A percentile compares a stretch with the other conserved stretches of the same genome.
Evolutionary conservation across 2,797 vertebrate genomes (phyloP).

Genomic region (Micrastur ruficollis): DNA sequence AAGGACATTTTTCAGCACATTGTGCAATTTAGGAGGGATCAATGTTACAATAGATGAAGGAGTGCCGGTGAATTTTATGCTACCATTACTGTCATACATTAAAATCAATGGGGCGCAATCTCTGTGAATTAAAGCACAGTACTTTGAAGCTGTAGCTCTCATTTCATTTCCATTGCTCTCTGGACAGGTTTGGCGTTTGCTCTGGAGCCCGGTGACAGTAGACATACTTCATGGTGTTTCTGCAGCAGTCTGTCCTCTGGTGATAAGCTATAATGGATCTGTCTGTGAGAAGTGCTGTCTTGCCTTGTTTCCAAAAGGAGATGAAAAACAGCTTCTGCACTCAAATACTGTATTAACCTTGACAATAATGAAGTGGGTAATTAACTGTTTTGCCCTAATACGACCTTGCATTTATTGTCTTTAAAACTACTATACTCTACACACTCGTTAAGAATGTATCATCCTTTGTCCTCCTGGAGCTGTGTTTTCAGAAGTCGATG

Average conservation of each 20-base stretch:
- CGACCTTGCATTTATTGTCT: conserved; percentile 61
- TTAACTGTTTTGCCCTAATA: conserved; percentile 87
- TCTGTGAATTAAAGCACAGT: conserved; percentile 70
- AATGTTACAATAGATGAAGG: not conserved
- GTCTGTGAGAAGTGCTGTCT: conserved; percentile 76
- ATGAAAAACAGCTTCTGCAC: conserved; percentile 84
- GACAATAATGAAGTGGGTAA: conserved; percentile 92
- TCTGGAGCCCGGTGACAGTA: conserved; percentile 83
- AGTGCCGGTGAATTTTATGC: conserved; percentile 74
- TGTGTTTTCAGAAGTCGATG: not conserved
- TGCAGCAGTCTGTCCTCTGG: conserved; percentile 80
- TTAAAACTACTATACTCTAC: conserved; percentile 40
- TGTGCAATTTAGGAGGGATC: conserved; percentile 19
- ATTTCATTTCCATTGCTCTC: conserved; percentile 22
- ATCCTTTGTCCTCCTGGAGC: not conserved
- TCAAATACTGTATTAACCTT: conserved; percentile 89
- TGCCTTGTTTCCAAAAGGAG: conserved; percentile 75
- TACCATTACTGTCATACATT: conserved; percentile 55
- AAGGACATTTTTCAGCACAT: not conserved
- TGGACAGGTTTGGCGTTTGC: conserved; percentile 57
- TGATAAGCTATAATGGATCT: conserved; percentile 98
- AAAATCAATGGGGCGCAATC: conserved; percentile 76
- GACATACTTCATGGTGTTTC: conserved; percentile 86
- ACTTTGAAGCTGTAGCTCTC: conserved; percentile 29
- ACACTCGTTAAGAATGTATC: not conserved